Conservation (phyloP, 30 jellyfish, hydroid and myxozoan species). For the Sanderia malayensis region DNA sequence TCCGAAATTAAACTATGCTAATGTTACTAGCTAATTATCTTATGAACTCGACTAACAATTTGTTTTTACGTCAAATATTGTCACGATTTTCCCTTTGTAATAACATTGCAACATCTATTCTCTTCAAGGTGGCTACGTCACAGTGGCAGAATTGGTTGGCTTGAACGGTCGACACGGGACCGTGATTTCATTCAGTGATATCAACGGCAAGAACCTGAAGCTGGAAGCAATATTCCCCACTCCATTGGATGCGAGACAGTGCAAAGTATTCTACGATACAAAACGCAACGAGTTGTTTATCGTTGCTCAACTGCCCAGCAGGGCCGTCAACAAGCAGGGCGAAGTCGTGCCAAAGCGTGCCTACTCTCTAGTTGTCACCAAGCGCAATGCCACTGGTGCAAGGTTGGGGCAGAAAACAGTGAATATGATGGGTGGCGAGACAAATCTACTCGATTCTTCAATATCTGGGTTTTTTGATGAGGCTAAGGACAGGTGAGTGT, state of each 20-base stretch:
- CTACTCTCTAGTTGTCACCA: conserved; percentile 35
- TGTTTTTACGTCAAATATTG: too few relatives aligned
- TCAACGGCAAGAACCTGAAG: conserved; percentile 6
- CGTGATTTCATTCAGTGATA: conserved; percentile 14
- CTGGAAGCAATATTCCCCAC: conserved; percentile 1
- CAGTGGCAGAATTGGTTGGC: conserved; percentile 26
- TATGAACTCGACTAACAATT: too few relatives aligned
- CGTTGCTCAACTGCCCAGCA: conserved; percentile 48
- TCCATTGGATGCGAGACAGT: conserved; percentile 33
- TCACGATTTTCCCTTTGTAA: too few relatives aligned
- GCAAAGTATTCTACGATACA: conserved; percentile 48
- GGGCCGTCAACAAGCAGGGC: conserved; percentile 15
- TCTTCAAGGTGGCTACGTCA: conserved; percentile 56
- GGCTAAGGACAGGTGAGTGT: conserved; percentile 50
- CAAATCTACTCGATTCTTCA: conserved; percentile 34
- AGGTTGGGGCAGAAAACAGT: conserved; percentile 11
- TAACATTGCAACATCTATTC: too few relatives aligned
- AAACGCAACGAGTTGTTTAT: conserved; percentile 52
- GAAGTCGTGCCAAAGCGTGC: conserved; percentile 45
- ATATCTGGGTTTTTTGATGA: conserved; percentile 45
- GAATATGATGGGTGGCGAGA: conserved; percentile 48
- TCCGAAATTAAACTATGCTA: too few relatives aligned
- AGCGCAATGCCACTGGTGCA: conserved; percentile 49
- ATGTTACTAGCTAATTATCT: too few relatives aligned
- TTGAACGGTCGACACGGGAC: conserved; percentile 13